Percentiles rank a stretch among this genome's conserved stretches.
Evolutionary conservation across 2,797 vertebrate species (phyloP).

Genomic region (Malurus splendens): DNA sequence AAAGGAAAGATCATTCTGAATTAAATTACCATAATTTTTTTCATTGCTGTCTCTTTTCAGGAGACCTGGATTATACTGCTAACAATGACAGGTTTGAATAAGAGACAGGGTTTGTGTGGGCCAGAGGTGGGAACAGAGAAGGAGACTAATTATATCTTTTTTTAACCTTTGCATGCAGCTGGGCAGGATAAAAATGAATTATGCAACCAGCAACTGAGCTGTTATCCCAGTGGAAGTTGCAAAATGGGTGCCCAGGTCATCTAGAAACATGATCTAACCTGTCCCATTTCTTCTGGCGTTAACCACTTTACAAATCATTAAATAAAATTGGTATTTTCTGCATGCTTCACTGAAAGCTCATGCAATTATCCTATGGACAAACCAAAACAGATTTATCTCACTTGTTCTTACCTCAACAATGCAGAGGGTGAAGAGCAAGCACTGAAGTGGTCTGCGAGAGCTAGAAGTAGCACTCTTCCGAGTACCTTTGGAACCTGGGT

Average conservation of each 20-base stretch:
- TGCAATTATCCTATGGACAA: neutral
- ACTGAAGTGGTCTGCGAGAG: neutral
- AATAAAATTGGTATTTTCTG: neutral
- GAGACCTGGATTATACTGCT: conserved; percentile 35
- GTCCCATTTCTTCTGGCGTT: neutral
- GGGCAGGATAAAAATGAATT: conserved; percentile 27
- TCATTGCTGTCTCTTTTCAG: conserved; percentile 51
- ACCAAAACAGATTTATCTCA: neutral
- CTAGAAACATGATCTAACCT: neutral
- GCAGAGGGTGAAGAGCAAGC: neutral
- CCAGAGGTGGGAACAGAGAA: conserved; percentile 33
- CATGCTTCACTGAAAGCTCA: neutral
- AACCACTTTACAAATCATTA: neutral
- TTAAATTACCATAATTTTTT: conserved; percentile 64
- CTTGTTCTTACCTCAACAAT: neutral
- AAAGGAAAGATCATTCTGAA: conserved; percentile 51
- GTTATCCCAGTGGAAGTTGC: neutral
- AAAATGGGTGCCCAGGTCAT: neutral
- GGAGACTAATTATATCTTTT: conserved; percentile 44
- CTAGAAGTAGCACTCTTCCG: neutral
- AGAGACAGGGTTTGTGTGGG: conserved; percentile 51
- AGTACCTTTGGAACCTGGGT: neutral
- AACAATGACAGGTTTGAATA: conserved; percentile 52
- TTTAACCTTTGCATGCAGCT: conserved; percentile 48
- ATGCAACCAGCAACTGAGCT: neutral